Percentiles rank a stretch among this genome's conserved stretches.
These are phyloP conservation scores for Anarrhichthys ocellatus DNA, from an alignment of 2,113 vertebrate species.

Conservation along the genomic window DNA sequence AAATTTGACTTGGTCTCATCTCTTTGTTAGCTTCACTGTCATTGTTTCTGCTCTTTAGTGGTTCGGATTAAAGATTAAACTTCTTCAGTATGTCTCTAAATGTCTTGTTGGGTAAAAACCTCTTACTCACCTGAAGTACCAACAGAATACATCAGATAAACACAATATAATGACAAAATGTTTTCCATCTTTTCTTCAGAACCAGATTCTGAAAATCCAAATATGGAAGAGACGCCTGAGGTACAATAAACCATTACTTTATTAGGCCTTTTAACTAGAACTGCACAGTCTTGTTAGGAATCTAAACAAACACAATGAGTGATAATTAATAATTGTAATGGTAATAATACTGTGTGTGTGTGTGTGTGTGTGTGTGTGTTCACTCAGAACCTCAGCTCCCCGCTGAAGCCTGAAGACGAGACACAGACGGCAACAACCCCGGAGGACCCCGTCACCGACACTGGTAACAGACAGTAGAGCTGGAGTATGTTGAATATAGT, in stretches of 20 bases:
- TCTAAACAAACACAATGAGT: not conserved
- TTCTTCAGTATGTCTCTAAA: not conserved
- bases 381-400: not conserved
- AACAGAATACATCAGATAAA: not conserved
- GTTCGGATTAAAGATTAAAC: too few species aligned
- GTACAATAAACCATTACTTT: not conserved
- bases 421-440: not conserved
- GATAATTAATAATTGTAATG: too few species aligned
- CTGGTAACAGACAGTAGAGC: conserved; percentile 11
- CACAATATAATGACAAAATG: not conserved
- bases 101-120: not conserved
- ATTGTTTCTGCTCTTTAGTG: not conserved
- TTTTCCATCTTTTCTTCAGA: conserved; percentile 30
- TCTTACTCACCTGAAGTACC: not conserved
- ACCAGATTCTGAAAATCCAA: not conserved
- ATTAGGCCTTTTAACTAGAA: not conserved
- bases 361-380: not conserved
- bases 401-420: conserved; percentile 33
- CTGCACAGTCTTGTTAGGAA: not conserved
- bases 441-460: not conserved
- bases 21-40: not conserved
- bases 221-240: conserved; percentile 1
- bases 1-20: not conserved
- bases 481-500: too few species aligned
- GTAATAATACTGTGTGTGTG: too few species aligned